Base-by-base conservation (phyloP, 2,888 invertebrate species). In the Diarsia dahlii region DNA sequence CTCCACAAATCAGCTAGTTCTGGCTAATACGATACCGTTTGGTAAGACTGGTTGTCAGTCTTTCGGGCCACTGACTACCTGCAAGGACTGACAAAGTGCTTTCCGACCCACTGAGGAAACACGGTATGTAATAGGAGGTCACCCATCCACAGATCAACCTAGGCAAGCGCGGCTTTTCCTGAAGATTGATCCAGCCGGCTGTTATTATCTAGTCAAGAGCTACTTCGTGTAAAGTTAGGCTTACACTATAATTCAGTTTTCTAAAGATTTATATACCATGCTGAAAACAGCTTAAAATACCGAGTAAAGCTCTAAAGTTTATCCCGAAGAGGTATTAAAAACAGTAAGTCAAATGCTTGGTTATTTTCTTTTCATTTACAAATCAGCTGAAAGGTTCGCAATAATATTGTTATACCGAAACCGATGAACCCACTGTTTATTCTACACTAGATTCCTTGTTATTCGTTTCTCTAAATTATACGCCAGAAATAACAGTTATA, bases 311-410 rank as follows among this genome's bases (percentile, higher is more conserved):
- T 54, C n/a, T 9, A 28, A n/a, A 5, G 18, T n/a, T 50, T 15
- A 72, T 28, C 18, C 10, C 13, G 18, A 23, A 73, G 45, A 45
- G 4, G 39, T 23, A 13, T 63, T 74, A 46, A 52, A 68, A 23
- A 13, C 15, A 56, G 56, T 9, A 5, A 74, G 23, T 58, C 13
- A 34, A 20, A 62, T 13, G 65, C 13, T 52, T 13, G 34, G 1
- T 64, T 67, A 45, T 78, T 74, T 71, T 74, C 50, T 12, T 71
- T 81, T 60, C 50, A 67, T 78, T 78, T 18, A 56, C 34, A 64
- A 82, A 76, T 72, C 58, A 56, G 66, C 39, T 78, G 39, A 75
- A 50, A 83, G 54, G 34, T 28, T 28, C 28, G 62, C 20, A 71
- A 74, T 39, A 73, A 73, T 64, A 68, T 60, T 65, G 52, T 60